Percentiles rank a stretch among this genome's conserved stretches.
phyloP scores from a whole-genome alignment of 2,888 invertebrate genomes.

The Caradrina kadenii region DNA sequence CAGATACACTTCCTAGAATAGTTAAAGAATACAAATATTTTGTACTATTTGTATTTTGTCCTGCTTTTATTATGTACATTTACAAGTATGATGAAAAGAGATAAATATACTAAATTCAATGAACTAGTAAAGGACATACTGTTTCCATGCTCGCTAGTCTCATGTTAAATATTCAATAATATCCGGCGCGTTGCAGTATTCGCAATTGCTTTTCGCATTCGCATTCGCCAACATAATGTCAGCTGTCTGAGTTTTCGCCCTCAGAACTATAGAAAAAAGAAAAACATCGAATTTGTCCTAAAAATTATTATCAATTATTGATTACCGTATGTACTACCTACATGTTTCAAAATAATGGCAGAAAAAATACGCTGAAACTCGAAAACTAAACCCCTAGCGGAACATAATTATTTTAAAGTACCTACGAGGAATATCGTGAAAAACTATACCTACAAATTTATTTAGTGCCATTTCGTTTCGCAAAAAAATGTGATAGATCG shows the following conservation, averaged over 20 bases:
- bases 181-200: constrained; percentile 32
- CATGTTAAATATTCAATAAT: constrained; percentile 6
- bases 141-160: background rate
- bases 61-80: background rate
- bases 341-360: constrained; percentile 9
- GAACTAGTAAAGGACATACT: background rate
- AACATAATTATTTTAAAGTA: background rate
- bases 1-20: background rate
- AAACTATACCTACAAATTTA: constrained; percentile 21
- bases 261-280: background rate
- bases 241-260: constrained; percentile 13
- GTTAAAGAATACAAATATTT: background rate
- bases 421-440: constrained; percentile 6
- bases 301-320: constrained; percentile 7
- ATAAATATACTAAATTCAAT: background rate
- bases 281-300: constrained; percentile 14
- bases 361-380: constrained; percentile 1
- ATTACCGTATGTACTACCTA: background rate
- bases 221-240: constrained; percentile 12
- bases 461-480: constrained; percentile 80
- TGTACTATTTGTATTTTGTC: constrained; percentile 14
- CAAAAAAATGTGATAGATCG: constrained; percentile 82
- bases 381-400: background rate
- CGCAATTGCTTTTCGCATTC: constrained; percentile 7
- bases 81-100: background rate